A percentile compares a stretch with the other conserved stretches of the same genome.
Conservation (phyloP, 2,113 vertebrate species). For the Syngnathus typhle region DNA sequence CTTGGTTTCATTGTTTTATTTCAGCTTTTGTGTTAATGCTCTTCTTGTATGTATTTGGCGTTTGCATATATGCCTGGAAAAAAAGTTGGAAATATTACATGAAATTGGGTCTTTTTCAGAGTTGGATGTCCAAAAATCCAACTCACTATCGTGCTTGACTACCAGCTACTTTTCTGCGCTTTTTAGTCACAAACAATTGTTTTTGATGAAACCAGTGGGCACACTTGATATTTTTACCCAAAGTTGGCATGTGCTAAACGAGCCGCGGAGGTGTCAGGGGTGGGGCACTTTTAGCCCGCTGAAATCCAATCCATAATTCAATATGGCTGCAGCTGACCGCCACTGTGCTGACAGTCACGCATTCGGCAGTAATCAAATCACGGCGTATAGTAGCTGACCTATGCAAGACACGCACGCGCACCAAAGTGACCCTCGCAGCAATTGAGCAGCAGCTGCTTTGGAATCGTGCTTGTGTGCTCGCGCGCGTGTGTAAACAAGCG, state of each 20-base stretch:
- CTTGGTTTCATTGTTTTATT: too few species aligned
- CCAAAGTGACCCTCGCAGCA: constrained; percentile 8
- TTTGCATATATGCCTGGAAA: too few species aligned
- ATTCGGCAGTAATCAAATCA: constrained; percentile 46
- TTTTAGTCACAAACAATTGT: too few species aligned
- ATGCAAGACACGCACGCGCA: constrained; percentile 18
- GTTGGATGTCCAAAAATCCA: too few species aligned
- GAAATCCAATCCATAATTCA: constrained; percentile 1
- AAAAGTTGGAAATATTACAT: too few species aligned
- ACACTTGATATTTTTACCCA: not conserved
- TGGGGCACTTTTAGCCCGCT: not conserved
- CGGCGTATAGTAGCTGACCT: constrained; percentile 34
- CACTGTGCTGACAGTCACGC: constrained; percentile 30
- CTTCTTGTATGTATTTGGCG: too few species aligned
- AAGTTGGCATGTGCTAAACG: not conserved
- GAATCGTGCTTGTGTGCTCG: not conserved
- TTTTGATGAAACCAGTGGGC: too few species aligned
- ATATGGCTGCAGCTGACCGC: constrained; percentile 5
- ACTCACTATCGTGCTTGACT: too few species aligned
- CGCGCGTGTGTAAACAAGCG: too few species aligned
- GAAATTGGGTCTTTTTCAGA: too few species aligned
- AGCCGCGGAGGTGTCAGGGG: not conserved
- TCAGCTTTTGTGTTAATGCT: too few species aligned
- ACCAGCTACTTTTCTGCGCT: too few species aligned
- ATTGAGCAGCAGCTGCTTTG: constrained; percentile 49